These are phyloP conservation scores for Marcusenius ussheri DNA, from an alignment of 2,113 vertebrate species.

Conservation along the genomic window DNA sequence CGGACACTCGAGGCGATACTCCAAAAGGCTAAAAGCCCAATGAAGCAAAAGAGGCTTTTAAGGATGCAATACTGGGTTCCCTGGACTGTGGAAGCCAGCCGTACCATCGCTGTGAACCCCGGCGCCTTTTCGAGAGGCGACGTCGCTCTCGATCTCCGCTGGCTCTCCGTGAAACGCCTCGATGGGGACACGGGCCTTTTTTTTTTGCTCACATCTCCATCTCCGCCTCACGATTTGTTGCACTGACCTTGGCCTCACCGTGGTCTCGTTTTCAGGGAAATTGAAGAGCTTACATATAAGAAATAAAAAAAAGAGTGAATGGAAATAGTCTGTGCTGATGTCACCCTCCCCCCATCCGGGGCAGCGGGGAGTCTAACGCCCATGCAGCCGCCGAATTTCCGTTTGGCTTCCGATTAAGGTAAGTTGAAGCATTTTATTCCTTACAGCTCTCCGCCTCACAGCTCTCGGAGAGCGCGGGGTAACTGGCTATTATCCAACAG, in stretches of 20 bases:
- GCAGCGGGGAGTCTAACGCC: slow-evolving; percentile 72
- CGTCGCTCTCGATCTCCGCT: slow-evolving; percentile 67
- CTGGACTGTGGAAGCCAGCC: slow-evolving; percentile 59
- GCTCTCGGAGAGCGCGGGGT: slow-evolving; percentile 95
- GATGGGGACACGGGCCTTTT: slow-evolving; percentile 61
- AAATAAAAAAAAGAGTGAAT: slow-evolving; percentile 71
- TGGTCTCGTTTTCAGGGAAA: slow-evolving; percentile 68
- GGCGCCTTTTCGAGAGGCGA: slow-evolving; percentile 43
- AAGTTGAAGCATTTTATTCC: slow-evolving; percentile 93
- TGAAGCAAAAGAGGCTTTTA: slow-evolving; percentile 40
- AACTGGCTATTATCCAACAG: slow-evolving; percentile 99
- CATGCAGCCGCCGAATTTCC: slow-evolving; percentile 70
- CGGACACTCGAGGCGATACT: not conserved
- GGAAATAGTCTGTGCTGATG: slow-evolving; percentile 65
- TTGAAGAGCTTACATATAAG: slow-evolving; percentile 65
- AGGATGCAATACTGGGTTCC: slow-evolving; percentile 55
- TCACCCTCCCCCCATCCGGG: slow-evolving; percentile 39
- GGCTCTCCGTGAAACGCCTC: slow-evolving; percentile 54
- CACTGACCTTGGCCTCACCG: slow-evolving; percentile 55
- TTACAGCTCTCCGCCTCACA: slow-evolving; percentile 96
- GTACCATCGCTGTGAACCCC: slow-evolving; percentile 58
- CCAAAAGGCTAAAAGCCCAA: not conserved
- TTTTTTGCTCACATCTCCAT: slow-evolving; percentile 51
- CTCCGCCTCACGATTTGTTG: slow-evolving; percentile 59
- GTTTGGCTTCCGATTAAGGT: slow-evolving; percentile 90